Percentiles rank a stretch among this genome's conserved stretches.
Conservation (phyloP, 2,113 vertebrate genomes). For the Grus americana region DNA sequence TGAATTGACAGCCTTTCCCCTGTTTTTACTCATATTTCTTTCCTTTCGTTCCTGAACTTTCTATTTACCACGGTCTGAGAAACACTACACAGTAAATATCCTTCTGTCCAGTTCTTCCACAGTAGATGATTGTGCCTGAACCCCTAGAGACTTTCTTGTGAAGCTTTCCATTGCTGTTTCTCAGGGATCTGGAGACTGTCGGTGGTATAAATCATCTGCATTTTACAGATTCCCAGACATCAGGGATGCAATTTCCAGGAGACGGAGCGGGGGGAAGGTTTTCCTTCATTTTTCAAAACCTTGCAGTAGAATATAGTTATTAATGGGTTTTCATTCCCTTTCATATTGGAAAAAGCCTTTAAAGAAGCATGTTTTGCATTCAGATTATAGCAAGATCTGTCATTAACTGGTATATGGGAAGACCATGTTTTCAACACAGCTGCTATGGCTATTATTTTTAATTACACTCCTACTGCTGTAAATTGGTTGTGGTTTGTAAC, state of each 20-base stretch:
- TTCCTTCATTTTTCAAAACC: slow-evolving; percentile 52
- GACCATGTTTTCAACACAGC: slow-evolving; percentile 58
- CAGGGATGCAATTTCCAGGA: slow-evolving; percentile 29
- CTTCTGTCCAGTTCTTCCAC: not conserved
- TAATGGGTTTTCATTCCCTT: slow-evolving; percentile 43
- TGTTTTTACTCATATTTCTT: not conserved
- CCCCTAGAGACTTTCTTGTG: not conserved
- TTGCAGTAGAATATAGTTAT: slow-evolving; percentile 38
- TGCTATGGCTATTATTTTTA: slow-evolving; percentile 71
- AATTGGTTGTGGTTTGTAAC: slow-evolving; percentile 40
- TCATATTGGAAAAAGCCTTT: slow-evolving; percentile 28
- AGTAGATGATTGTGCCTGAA: not conserved
- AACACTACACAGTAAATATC: not conserved
- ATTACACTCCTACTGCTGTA: slow-evolving; percentile 60
- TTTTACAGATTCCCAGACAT: slow-evolving; percentile 43
- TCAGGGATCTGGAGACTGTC: slow-evolving; percentile 1
- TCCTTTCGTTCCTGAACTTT: not conserved
- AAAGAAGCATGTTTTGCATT: slow-evolving; percentile 29
- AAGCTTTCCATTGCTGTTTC: slow-evolving; percentile 31
- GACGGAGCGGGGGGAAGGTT: not conserved
- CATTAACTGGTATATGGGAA: slow-evolving; percentile 19
- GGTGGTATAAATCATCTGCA: slow-evolving; percentile 44
- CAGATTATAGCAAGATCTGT: slow-evolving; percentile 41
- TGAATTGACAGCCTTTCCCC: not conserved
- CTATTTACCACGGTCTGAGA: not conserved